phyloP scores from a whole-genome alignment of 2,113 vertebrate species.

The Brienomyrus longianalis region DNA sequence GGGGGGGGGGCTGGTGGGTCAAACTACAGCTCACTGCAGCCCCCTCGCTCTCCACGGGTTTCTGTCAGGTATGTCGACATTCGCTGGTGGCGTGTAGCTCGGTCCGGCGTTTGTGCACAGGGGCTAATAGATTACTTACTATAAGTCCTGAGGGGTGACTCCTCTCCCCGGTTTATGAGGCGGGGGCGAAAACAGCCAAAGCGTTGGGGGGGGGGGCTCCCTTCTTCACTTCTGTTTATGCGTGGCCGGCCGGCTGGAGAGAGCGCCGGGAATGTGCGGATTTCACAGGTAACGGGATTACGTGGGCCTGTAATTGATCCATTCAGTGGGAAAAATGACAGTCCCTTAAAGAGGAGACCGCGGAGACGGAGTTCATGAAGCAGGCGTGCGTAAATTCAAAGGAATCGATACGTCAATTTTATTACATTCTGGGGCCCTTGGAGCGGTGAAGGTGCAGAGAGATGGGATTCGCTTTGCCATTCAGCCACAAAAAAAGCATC shows the following conservation, averaged over 20 bases:
- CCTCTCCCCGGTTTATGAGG: conserved; percentile 31
- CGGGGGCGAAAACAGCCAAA: conserved; percentile 72
- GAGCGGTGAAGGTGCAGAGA: conserved; percentile 91
- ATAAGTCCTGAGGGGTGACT: conserved; percentile 41
- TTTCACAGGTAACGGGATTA: conserved; percentile 99
- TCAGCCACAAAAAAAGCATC: background rate
- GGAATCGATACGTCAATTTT: conserved; percentile 99
- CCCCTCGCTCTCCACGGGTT: background rate
- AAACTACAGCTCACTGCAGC: background rate
- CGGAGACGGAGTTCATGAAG: conserved; percentile 99
- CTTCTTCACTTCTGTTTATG: conserved; percentile 82
- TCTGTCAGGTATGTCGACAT: background rate
- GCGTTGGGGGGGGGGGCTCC: conserved; percentile 70
- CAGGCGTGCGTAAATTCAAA: conserved; percentile 99
- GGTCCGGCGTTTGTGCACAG: conserved; percentile 21
- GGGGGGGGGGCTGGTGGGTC: background rate
- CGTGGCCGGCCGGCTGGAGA: conserved; percentile 84
- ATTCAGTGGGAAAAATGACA: conserved; percentile 96
- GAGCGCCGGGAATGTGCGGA: conserved; percentile 93
- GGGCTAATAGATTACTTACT: conserved; percentile 46
- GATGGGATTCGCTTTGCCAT: conserved; percentile 45
- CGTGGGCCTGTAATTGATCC: conserved; percentile 99
- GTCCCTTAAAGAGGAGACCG: conserved; percentile 92
- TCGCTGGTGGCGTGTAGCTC: background rate
- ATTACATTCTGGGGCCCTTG: conserved; percentile 96